A percentile compares a stretch with the other conserved stretches of the same genome.
Evolutionary conservation across 2,797 vertebrate genomes (phyloP).

Genomic region (Nannoperca australis): DNA sequence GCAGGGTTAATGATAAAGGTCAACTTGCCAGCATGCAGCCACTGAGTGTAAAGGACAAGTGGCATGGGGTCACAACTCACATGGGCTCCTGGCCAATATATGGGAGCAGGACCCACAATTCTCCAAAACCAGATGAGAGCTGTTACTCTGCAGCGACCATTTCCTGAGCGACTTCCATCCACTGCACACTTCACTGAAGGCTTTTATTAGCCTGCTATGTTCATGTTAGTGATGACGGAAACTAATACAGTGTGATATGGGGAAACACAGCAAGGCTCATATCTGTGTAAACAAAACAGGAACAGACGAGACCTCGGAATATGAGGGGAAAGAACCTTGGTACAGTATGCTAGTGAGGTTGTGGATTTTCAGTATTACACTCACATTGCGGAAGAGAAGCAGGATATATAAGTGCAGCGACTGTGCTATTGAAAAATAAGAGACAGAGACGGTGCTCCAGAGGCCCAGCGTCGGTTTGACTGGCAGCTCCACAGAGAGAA

Average conservation of each 20-base stretch:
- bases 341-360: conserved; percentile 36
- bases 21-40: conserved; percentile 83
- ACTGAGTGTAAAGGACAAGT: conserved; percentile 85
- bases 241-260: conserved; percentile 74
- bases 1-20: conserved; percentile 89
- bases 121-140: conserved; percentile 56
- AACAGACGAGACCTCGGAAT: conserved; percentile 58
- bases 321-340: conserved; percentile 28
- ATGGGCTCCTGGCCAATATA: conserved; percentile 78
- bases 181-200: conserved; percentile 51
- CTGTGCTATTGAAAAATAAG: conserved; percentile 61
- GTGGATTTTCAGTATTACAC: conserved; percentile 53
- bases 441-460: conserved; percentile 58
- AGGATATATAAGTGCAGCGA: conserved; percentile 52
- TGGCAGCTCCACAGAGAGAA: conserved; percentile 78
- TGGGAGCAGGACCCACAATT: conserved; percentile 57
- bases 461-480: conserved; percentile 70
- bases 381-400: conserved; percentile 42
- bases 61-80: conserved; percentile 81
- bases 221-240: conserved; percentile 64
- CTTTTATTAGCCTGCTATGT: conserved; percentile 72
- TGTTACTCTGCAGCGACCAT: conserved; percentile 29
- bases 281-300: conserved; percentile 69
- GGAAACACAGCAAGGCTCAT: conserved; percentile 60
- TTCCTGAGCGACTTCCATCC: conserved; percentile 63